These are phyloP conservation scores for Diphyllodes magnificus DNA, from an alignment of 2,113 vertebrate species.

Conservation along the genomic window DNA sequence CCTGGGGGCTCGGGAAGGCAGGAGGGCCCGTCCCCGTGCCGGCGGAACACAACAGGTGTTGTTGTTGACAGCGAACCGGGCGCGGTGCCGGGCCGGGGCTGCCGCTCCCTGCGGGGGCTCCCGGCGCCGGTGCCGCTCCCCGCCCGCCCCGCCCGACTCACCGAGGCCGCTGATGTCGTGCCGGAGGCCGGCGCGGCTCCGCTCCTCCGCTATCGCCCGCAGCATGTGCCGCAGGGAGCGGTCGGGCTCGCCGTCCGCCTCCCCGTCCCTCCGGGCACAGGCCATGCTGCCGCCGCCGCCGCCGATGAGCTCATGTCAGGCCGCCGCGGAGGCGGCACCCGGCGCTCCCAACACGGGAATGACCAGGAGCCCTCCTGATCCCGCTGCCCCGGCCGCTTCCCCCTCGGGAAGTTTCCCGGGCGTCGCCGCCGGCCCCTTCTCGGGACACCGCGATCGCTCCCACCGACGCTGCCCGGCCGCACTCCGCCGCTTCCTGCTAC, in stretches of 20 bases:
- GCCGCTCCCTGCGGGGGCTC: background rate
- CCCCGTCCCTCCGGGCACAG: slow-evolving; percentile 13
- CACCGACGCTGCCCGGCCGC: background rate
- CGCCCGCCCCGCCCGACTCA: background rate
- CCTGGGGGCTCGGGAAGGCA: fast-evolving
- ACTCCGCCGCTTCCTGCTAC: background rate
- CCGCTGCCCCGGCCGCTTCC: no score
- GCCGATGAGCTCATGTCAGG: slow-evolving; percentile 44
- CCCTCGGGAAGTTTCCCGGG: background rate
- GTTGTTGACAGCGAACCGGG: background rate
- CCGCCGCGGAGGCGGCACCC: slow-evolving; percentile 4
- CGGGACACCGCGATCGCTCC: fast-evolving
- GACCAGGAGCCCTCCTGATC: background rate
- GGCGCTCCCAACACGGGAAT: background rate
- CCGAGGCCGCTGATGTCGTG: slow-evolving; percentile 49
- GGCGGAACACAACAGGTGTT: background rate
- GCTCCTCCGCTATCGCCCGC: slow-evolving; percentile 48
- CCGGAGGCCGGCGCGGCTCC: slow-evolving; percentile 43
- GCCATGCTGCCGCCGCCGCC: background rate
- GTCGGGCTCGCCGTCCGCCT: slow-evolving; percentile 19
- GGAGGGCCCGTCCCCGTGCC: background rate
- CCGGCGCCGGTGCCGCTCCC: background rate
- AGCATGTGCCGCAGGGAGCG: slow-evolving; percentile 52
- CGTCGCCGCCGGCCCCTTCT: background rate
- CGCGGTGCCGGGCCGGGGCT: background rate